A percentile compares a stretch with the other conserved stretches of the same genome.
These are phyloP conservation scores for Melipona beecheii DNA, from an alignment of 2,888 invertebrate species.

Conservation along the genomic window DNA sequence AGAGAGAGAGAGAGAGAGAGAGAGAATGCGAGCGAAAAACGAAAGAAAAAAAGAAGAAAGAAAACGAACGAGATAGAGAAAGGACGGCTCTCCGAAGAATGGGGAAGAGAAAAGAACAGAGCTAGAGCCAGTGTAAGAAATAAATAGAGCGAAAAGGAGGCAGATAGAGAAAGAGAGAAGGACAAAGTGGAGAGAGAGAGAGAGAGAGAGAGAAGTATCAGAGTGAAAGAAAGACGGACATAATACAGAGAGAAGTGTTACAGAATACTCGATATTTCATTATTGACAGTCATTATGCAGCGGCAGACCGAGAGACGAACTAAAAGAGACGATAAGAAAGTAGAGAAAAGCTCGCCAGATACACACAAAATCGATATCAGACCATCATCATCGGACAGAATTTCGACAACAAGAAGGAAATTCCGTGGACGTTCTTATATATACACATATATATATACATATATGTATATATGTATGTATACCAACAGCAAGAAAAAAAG, in stretches of 20 bases:
- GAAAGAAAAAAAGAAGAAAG: background rate
- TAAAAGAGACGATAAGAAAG: slow-evolving; percentile 51
- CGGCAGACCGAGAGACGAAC: slow-evolving; percentile 55
- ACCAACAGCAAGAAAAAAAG: slow-evolving; percentile 23
- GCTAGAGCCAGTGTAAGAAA: slow-evolving; percentile 8
- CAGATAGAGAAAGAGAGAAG: background rate
- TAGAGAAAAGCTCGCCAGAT: slow-evolving; percentile 59
- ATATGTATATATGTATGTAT: background rate
- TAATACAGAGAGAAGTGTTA: slow-evolving; percentile 50
- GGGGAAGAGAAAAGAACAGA: slow-evolving; percentile 25
- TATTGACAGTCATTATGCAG: slow-evolving; percentile 62
- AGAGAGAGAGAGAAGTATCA: background rate
- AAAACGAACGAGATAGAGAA: background rate
- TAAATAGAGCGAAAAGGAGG: slow-evolving; percentile 9
- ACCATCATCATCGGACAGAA: slow-evolving; percentile 47
- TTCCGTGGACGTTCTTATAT: slow-evolving; percentile 21
- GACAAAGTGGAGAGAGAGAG: background rate
- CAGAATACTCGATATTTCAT: slow-evolving; percentile 35
- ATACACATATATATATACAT: background rate
- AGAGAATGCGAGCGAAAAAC: slow-evolving; percentile 16
- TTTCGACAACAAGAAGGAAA: slow-evolving; percentile 45
- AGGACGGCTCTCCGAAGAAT: background rate
- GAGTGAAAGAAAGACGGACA: slow-evolving; percentile 1
- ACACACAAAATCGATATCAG: slow-evolving; percentile 61
- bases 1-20: slow-evolving; percentile 1